Percentiles rank a stretch among this genome's conserved stretches.
Evolutionary conservation across 2,113 vertebrate genomes (phyloP).

Genomic region (Eira barbara): DNA sequence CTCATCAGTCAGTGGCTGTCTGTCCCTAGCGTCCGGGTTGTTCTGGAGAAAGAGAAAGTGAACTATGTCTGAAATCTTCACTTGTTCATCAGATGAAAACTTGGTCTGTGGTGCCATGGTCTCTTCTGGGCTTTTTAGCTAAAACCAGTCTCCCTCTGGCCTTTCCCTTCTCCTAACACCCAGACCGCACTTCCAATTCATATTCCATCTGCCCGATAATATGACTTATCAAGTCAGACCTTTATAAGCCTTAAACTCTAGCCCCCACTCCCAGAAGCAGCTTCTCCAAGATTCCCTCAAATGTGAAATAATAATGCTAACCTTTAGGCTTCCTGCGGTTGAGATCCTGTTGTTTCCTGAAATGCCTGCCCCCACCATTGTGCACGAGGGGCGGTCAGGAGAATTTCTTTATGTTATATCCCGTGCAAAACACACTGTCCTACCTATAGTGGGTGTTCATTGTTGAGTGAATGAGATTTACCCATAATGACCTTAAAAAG

Average conservation of each 20-base stretch:
- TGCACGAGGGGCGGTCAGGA: background rate
- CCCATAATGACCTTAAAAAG: background rate
- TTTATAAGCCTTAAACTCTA: background rate
- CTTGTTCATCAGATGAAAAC: background rate
- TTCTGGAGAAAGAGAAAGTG: background rate
- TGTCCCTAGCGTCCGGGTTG: fast-evolving
- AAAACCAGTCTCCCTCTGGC: background rate
- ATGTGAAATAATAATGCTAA: background rate
- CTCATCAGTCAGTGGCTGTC: background rate
- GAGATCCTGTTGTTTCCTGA: background rate
- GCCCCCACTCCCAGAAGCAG: fast-evolving
- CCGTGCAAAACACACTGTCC: background rate
- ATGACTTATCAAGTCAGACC: too few relatives aligned
- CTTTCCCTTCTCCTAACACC: background rate
- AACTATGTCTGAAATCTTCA: background rate
- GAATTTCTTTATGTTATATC: background rate
- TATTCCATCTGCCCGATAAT: background rate
- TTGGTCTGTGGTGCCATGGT: background rate
- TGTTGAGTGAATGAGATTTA: background rate
- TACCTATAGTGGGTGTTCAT: background rate
- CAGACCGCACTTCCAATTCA: background rate
- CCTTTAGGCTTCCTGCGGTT: background rate
- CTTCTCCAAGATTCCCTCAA: background rate
- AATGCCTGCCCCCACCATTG: fast-evolving
- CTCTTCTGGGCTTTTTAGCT: background rate